Conservation (phyloP, 2,888 invertebrate genomes). For the Zonitis immaculata region DNA sequence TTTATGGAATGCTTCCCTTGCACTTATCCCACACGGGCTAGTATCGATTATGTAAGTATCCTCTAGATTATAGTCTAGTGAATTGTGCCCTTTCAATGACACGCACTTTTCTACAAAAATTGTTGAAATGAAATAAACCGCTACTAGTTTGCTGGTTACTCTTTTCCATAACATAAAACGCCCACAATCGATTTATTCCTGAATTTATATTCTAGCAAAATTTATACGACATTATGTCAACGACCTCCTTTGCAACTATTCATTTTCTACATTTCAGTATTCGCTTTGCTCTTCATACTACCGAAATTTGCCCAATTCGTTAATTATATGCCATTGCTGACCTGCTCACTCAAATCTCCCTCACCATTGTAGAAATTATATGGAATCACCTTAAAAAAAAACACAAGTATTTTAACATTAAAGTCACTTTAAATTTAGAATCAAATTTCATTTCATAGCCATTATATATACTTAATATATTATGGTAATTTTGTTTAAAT, state of each 20-base stretch:
- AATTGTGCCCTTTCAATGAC: slow-evolving; percentile 32
- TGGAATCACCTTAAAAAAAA: too few relatives aligned
- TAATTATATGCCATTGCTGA: background rate
- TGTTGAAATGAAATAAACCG: slow-evolving; percentile 37
- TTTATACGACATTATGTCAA: slow-evolving; percentile 33
- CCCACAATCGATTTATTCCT: slow-evolving; percentile 38
- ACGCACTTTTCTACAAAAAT: slow-evolving; percentile 38
- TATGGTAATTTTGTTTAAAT: too few relatives aligned
- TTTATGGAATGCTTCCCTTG: slow-evolving; percentile 64
- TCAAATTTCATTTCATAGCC: too few relatives aligned
- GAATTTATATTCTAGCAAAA: slow-evolving; percentile 38
- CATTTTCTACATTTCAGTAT: slow-evolving; percentile 22
- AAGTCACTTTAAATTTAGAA: too few relatives aligned
- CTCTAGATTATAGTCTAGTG: slow-evolving; percentile 15
- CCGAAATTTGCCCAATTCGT: background rate
- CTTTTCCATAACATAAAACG: slow-evolving; percentile 34
- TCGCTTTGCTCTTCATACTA: slow-evolving; percentile 9
- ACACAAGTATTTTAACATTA: too few relatives aligned
- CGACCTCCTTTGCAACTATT: slow-evolving; percentile 23
- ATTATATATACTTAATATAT: too few relatives aligned
- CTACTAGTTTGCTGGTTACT: slow-evolving; percentile 39
- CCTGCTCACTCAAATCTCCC: background rate
- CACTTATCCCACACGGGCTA: slow-evolving; percentile 50
- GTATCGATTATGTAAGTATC: slow-evolving; percentile 51
- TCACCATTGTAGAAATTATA: background rate